Evolutionary conservation across 2,113 vertebrate species (phyloP).

Genomic region (Pelecanoides urinatrix): DNA sequence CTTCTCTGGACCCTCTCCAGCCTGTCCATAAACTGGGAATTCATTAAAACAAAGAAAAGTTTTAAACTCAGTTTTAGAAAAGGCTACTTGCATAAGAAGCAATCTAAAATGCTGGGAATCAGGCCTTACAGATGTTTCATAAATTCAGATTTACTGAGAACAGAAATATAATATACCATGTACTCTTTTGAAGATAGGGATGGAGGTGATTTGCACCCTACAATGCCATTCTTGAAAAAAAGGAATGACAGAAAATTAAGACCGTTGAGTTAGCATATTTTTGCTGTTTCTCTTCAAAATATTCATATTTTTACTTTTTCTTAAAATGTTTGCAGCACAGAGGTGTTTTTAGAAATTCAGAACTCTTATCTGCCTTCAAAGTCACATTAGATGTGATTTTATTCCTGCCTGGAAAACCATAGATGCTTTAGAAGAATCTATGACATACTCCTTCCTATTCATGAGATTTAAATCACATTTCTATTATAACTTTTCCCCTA

Average conservation of each 20-base stretch:
- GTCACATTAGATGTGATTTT: neutral
- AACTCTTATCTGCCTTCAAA: neutral
- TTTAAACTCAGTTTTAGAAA: neutral
- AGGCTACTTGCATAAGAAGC: neutral
- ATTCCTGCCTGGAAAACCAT: neutral
- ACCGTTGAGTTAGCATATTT: neutral
- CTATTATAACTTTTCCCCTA: neutral
- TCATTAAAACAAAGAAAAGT: neutral
- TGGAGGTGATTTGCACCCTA: neutral
- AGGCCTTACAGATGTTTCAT: neutral
- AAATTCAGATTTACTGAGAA: neutral
- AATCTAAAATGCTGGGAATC: neutral
- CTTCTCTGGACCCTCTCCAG: neutral
- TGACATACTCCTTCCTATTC: neutral
- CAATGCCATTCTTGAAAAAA: neutral
- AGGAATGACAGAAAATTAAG: neutral
- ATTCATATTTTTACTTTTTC: neutral
- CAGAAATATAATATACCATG: neutral
- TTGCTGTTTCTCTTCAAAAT: neutral
- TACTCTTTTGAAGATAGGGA: neutral
- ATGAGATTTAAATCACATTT: neutral
- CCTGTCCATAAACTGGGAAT: neutral
- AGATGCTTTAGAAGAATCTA: neutral
- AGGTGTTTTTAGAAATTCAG: neutral
- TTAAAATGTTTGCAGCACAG: neutral